phyloP scores from a whole-genome alignment of 2,113 vertebrate genomes.

The Chiloscyllium plagiosum region DNA sequence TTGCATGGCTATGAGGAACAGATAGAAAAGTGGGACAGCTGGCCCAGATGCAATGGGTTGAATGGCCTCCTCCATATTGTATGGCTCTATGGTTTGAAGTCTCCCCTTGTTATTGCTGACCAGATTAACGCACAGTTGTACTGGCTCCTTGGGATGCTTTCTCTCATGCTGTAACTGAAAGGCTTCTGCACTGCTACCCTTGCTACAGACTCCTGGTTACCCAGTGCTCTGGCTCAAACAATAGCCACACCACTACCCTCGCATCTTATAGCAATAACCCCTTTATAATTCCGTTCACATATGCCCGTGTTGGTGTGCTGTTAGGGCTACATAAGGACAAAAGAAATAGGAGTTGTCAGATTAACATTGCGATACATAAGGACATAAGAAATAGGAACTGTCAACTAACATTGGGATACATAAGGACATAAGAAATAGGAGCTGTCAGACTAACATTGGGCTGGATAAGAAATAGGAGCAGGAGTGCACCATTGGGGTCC shows the following conservation, averaged over 20 bases:
- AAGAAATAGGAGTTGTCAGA: no score
- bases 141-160: neutral
- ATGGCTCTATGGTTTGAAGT: neutral
- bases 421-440: no score
- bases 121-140: neutral
- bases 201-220: neutral
- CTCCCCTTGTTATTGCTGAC: neutral
- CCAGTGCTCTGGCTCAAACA: neutral
- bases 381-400: no score
- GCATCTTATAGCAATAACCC: neutral
- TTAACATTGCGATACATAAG: no score
- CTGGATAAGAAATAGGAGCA: no score
- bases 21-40: neutral
- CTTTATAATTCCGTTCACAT: no score
- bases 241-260: neutral
- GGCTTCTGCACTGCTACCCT: slow-evolving; percentile 1
- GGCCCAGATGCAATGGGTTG: neutral
- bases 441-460: no score
- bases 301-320: neutral
- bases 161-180: slow-evolving; percentile 32
- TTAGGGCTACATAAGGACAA: neutral
- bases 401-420: no score
- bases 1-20: no score
- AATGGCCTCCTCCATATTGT: neutral
- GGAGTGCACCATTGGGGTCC: no score